Base-by-base conservation (phyloP, 2,888 invertebrate species). In the Oscheius sp. region DNA sequence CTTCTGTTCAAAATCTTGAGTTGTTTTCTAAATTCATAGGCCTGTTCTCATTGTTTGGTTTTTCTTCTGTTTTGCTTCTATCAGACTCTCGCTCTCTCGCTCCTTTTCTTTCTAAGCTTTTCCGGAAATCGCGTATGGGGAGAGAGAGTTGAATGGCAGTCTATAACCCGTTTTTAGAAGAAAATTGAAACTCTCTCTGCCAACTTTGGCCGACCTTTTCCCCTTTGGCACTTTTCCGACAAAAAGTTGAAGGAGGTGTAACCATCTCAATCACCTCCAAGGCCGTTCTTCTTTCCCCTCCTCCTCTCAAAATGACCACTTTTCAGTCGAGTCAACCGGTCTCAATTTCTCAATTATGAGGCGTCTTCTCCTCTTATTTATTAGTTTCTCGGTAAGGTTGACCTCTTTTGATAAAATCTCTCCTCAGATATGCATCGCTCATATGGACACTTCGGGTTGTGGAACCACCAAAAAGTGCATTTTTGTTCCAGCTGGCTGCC, bases 401-500 rank as follows among this genome's bases (percentile, higher is more conserved):
- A 15, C 37, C 8, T 37, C 37, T 37, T 37, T 37, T 15, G 8
- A 8, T 37, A 42, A 42, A 42, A 42, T 42, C 12, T 15, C n/a
- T 42, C n/a, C 64, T 52, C 34, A 63, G 53, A 1, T 50, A 39
- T 25, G 25, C 17, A 2, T 12, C 25, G 42, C 50, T 15, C 70
- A 70, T 45, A 39, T 70, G 25, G 66, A 70, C 31, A 48, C 50
- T 15, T 66, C 66, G 4, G 46, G 52, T 1, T 70, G 70, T 34
- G 65, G 66, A 6, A 50, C 20, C 1, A 55, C 53, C 1, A 70
- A 70, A 45, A 42, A 66, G 25, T 70, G 70, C 33, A 48, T 70
- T 10, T 66, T 65, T 29, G 70, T 70, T 25, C 70, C 70, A 3
- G n/a, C 58, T 4, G 70, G 70, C n/a, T 70, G 70, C 34, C 50